These are phyloP conservation scores for Aphelinus certus DNA, from an alignment of 1,140 invertebrate genomes.

Conservation along the genomic window DNA sequence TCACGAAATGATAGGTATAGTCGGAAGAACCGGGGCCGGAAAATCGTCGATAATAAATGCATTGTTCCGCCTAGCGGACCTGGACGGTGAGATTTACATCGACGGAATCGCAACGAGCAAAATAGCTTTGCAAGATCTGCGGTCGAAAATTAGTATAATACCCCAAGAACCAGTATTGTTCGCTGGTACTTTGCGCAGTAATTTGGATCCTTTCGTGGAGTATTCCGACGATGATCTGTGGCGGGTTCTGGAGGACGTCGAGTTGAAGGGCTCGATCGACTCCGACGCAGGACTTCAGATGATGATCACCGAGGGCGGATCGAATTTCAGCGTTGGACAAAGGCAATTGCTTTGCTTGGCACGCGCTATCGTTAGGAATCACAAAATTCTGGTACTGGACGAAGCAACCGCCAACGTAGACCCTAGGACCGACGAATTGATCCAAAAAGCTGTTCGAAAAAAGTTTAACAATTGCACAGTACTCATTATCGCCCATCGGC, in stretches of 20 bases:
- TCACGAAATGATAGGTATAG: slow-evolving; percentile 72
- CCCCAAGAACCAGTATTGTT: slow-evolving; percentile 90
- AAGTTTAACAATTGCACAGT: slow-evolving; percentile 82
- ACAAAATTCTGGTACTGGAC: slow-evolving; percentile 78
- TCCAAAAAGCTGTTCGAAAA: slow-evolving; percentile 77
- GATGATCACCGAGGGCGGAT: slow-evolving; percentile 78
- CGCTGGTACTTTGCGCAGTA: slow-evolving; percentile 80
- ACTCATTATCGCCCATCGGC: slow-evolving; percentile 85
- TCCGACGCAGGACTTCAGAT: slow-evolving; percentile 73
- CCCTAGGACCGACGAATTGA: slow-evolving; percentile 76
- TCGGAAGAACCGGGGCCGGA: slow-evolving; percentile 84
- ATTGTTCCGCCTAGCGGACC: slow-evolving; percentile 76
- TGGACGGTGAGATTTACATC: slow-evolving; percentile 76
- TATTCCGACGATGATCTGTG: slow-evolving; percentile 78
- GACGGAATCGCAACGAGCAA: slow-evolving; percentile 73
- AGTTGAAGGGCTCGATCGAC: slow-evolving; percentile 67
- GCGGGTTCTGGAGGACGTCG: slow-evolving; percentile 78
- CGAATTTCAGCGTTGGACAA: slow-evolving; percentile 85
- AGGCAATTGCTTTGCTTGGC: slow-evolving; percentile 82
- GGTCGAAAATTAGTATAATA: slow-evolving; percentile 86
- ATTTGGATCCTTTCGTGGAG: slow-evolving; percentile 84
- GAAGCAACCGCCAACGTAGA: slow-evolving; percentile 81
- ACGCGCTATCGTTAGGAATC: slow-evolving; percentile 81
- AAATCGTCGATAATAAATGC: slow-evolving; percentile 80
- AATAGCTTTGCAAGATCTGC: slow-evolving; percentile 74